Conservation (phyloP, 1,140 invertebrate genomes). For the Holotrichia oblita region DNA sequence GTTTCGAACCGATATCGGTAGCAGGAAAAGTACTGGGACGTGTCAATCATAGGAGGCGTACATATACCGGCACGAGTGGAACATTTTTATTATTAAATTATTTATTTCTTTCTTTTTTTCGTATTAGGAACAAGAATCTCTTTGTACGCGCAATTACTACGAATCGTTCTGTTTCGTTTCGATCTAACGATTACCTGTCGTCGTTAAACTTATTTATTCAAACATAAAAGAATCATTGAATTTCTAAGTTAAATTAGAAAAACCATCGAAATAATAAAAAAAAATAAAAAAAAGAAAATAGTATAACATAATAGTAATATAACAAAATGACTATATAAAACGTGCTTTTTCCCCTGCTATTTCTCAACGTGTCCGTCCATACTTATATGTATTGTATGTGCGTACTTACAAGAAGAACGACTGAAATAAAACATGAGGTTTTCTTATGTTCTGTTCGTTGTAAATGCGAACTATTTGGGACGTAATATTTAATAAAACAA, state of each 20-base stretch:
- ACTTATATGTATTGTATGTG: neutral
- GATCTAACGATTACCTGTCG: too few relatives aligned
- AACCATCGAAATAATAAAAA: neutral
- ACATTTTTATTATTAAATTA: neutral
- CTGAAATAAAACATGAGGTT: neutral
- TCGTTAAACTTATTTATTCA: too few relatives aligned
- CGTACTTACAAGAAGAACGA: neutral
- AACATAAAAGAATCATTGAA: too few relatives aligned
- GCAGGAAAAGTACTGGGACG: neutral
- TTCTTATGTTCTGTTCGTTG: too few relatives aligned
- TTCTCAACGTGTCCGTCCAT: neutral
- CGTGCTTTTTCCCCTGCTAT: constrained; percentile 7
- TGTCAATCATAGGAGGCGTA: too few relatives aligned
- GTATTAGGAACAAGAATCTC: constrained; percentile 12
- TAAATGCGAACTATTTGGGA: too few relatives aligned
- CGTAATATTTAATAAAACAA: too few relatives aligned
- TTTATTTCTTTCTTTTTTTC: neutral
- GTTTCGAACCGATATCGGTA: too few relatives aligned
- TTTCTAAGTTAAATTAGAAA: neutral
- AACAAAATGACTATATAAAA: constrained; percentile 12
- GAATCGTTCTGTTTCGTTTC: neutral
- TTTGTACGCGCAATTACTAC: neutral
- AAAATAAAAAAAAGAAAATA: neutral
- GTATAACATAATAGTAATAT: neutral
- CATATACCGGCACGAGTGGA: too few relatives aligned